Conservation (phyloP, 2,797 vertebrate species). For the Atherinosoma microstoma region DNA sequence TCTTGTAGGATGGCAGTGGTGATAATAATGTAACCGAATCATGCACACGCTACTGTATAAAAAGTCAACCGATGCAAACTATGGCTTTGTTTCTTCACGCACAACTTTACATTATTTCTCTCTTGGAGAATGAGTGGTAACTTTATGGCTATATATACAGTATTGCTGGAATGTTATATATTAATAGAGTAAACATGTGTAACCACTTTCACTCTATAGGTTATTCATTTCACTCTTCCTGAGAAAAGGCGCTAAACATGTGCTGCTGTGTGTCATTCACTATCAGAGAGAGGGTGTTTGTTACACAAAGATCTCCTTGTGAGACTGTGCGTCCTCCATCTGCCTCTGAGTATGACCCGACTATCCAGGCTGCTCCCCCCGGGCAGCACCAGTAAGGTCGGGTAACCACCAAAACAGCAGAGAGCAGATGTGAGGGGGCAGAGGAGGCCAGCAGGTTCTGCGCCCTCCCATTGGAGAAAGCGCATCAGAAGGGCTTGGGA, state of each 20-base stretch:
- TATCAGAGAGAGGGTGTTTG: constrained; percentile 22
- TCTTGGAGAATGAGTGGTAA: constrained; percentile 43
- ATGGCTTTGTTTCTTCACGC: constrained; percentile 69
- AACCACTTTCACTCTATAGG: constrained; percentile 34
- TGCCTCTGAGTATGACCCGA: constrained; percentile 71
- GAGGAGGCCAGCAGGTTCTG: constrained; percentile 16
- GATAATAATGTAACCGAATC: constrained; percentile 64
- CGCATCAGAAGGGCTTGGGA: constrained; percentile 19
- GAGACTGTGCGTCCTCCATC: constrained; percentile 55
- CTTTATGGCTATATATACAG: constrained; percentile 61
- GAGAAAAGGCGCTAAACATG: constrained; percentile 65
- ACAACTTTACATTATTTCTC: constrained; percentile 48
- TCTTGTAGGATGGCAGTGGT: constrained; percentile 66
- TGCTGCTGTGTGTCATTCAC: constrained; percentile 20
- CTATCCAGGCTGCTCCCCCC: constrained; percentile 81
- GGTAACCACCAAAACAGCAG: constrained; percentile 61
- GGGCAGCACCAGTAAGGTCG: constrained; percentile 77
- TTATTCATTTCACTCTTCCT: constrained; percentile 65
- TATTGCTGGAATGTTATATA: constrained; percentile 72
- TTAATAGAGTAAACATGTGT: constrained; percentile 37
- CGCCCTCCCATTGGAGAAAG: constrained; percentile 40
- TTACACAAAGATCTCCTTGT: constrained; percentile 25
- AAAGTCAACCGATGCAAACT: constrained; percentile 61
- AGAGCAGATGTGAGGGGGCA: constrained; percentile 42
- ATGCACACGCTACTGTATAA: constrained; percentile 61